Conservation (phyloP, 2,888 invertebrate genomes). For the Plagiodera versicolora region DNA sequence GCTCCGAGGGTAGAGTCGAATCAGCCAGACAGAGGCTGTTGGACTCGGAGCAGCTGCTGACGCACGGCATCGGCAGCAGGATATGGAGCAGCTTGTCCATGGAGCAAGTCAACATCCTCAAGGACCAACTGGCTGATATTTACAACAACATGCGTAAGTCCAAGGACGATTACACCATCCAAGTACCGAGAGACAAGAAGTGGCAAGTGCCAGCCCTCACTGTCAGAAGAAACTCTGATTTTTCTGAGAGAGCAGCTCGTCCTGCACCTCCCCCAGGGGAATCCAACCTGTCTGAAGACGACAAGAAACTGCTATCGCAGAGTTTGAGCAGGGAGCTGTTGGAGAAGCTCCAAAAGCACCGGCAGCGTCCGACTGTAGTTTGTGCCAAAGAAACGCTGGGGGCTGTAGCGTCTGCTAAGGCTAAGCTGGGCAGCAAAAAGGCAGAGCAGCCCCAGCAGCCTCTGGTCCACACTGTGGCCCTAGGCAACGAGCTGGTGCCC, state of each 20-base stretch:
- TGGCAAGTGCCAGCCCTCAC: constrained; percentile 43
- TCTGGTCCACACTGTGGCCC: constrained; percentile 48
- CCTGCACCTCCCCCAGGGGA: constrained; percentile 51
- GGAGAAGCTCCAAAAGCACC: constrained; percentile 60
- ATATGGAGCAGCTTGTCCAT: constrained; percentile 83
- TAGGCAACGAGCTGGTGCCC: constrained; percentile 49
- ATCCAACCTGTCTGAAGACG: constrained; percentile 63
- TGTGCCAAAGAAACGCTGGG: constrained; percentile 64
- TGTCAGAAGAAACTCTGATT: constrained; percentile 56
- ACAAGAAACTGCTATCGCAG: constrained; percentile 73
- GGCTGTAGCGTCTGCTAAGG: constrained; percentile 61
- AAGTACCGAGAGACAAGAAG: constrained; percentile 56
- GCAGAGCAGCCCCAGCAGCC: constrained; percentile 48
- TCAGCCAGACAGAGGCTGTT: constrained; percentile 34
- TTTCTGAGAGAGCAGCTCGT: constrained; percentile 25
- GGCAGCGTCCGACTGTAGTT: constrained; percentile 45
- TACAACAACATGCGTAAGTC: constrained; percentile 63
- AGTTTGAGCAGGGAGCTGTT: constrained; percentile 73
- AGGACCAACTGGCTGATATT: constrained; percentile 78
- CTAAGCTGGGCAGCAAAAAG: constrained; percentile 38
- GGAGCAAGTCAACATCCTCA: constrained; percentile 80
- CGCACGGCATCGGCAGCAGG: constrained; percentile 69
- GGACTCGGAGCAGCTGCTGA: constrained; percentile 49
- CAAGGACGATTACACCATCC: constrained; percentile 63
- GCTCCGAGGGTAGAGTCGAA: constrained; percentile 50